Evolutionary conservation across 2,888 invertebrate genomes (phyloP).

Genomic region (Endomychus coccineus): DNA sequence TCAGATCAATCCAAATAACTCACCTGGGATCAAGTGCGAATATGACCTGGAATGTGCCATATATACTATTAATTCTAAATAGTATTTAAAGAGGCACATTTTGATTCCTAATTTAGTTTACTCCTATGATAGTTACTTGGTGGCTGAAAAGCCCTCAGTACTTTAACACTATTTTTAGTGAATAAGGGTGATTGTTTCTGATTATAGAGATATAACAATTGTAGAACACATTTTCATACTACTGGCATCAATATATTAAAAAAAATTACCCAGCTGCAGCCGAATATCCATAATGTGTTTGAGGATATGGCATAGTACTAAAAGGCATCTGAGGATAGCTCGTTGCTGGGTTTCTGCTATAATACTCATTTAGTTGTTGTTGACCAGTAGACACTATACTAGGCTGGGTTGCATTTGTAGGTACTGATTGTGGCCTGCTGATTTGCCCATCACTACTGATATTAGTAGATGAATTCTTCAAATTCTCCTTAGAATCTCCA

Average conservation of each 20-base stretch:
- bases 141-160: too few relatives aligned
- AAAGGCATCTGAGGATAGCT: slow-evolving; percentile 32
- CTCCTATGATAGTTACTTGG: too few relatives aligned
- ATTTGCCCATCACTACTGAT: slow-evolving; percentile 21
- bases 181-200: too few relatives aligned
- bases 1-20: too few relatives aligned
- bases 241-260: not conserved
- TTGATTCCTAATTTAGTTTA: too few relatives aligned
- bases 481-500: slow-evolving; percentile 29
- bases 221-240: not conserved
- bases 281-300: slow-evolving; percentile 33
- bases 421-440: slow-evolving; percentile 32
- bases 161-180: too few relatives aligned
- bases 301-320: slow-evolving; percentile 33
- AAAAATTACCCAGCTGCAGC: slow-evolving; percentile 28
- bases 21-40: too few relatives aligned
- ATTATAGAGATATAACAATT: too few relatives aligned
- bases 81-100: too few relatives aligned
- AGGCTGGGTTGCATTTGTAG: slow-evolving; percentile 31
- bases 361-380: slow-evolving; percentile 35
- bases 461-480: slow-evolving; percentile 30
- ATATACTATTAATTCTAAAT: too few relatives aligned
- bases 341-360: slow-evolving; percentile 31
- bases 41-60: too few relatives aligned
- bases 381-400: slow-evolving; percentile 23